Evolutionary conservation across 2,888 invertebrate species (phyloP), one percentile per base, ranked within the genome.

Genomic region (Autographa gamma): DNA sequence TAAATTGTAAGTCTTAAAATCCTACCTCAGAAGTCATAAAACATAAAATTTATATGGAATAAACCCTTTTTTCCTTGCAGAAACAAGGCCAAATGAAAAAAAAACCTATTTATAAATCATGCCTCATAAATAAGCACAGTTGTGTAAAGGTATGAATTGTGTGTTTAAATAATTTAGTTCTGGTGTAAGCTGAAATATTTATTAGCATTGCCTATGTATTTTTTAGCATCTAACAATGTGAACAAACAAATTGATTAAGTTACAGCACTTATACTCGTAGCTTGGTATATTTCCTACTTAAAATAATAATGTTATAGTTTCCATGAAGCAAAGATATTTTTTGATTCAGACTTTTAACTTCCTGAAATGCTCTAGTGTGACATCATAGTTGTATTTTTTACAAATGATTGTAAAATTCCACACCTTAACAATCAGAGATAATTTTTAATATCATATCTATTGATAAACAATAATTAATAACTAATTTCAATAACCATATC

Each of bases 71-170:
- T 4, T n/a, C n/a, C n/a, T 14, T 4, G 16, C 0, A 16, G 16
- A 16, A 43, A 43, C 16, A 43, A 43, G 14, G 7, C n/a, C n/a
- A n/a, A 5, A n/a, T 48, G 8, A 8, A n/a, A 48, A n/a, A 16
- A 48, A 48, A 48, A 48, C 2, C 11, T 11, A 11, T 38, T 38
- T 38, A 38, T 38, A n/a, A 48, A 16, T 80, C 87, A 88, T 89
- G 89, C 77, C 78, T 81, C 63, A 69, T 84, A 81, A 82, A 88
- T 90, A 88, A 88, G 80, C 85, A 87, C 41, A 64, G 31, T 59
- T 62, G 66, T 87, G 86, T 72, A 74, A 87, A 85, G 73, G 84
- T 73, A 79, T 81, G 64, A 60, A 25, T 16, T 67, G 63, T 66
- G 25, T 18, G 25, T 59, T 66, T 65, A 71, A 62, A 70, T 32